Evolutionary conservation across 1,140 invertebrate species (phyloP), one percentile per base, ranked within the genome.

Genomic region (Odontomachus brunneus): DNA sequence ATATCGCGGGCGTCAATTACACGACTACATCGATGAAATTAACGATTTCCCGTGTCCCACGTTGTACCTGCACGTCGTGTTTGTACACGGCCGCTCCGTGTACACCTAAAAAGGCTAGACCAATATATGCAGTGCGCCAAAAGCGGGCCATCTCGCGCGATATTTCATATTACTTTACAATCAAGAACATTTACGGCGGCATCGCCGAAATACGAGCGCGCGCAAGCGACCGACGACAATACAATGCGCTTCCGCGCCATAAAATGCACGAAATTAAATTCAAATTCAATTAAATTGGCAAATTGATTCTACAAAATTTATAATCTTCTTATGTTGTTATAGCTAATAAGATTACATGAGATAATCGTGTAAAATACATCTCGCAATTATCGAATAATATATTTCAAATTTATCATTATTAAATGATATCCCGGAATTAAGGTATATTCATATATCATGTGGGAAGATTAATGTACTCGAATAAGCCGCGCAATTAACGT

Each of bases 1-100:
- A 84, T 80, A 83, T 67, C 69, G 17, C 55, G 51, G 17, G 71
- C 84, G 80, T 86, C 84, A 87, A 88, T 88, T 88, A 85, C 87
- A 83, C 74, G 83, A 60, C 62, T 83, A 88, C 87, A 88, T 78
- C 76, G 84, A 85, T 85, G 71, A 88, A 88, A 88, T 88, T 88
- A 88, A 88, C 80, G 86, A 83, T 88, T 88, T 81, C 69, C 38
- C 38, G 38, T 44, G 78, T 49, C 67, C n/a, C 29, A 22, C 57
- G 75, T 69, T 59, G 29, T 44, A 26, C 51, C 33, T 14, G 51
- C 51, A 22, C 22, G 3, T 3, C 1, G n/a, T 80, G 75, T 57
- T 29, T 33, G 63, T 69, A 57, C 75, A 80, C n/a, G 33, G 14
- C 33, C 63, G 65, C 51, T 19, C 7, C 7, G 5, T 55, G 75